Evolutionary conservation across 2,888 invertebrate species (phyloP).

Genomic region (Drosophila picticornis): DNA sequence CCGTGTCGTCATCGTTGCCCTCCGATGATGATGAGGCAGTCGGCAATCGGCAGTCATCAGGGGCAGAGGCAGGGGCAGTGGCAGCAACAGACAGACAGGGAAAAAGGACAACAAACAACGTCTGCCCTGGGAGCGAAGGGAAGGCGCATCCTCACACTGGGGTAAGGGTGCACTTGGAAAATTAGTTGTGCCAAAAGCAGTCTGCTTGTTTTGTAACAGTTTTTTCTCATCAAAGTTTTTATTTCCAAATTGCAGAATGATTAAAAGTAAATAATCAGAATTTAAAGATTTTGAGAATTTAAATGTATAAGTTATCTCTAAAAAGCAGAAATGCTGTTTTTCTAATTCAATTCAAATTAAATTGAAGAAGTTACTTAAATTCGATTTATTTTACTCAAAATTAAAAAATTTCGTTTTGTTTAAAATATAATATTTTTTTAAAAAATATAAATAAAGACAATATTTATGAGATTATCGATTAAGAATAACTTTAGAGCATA

Average conservation of each 20-base stretch:
- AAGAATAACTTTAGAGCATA: neutral
- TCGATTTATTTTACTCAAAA: neutral
- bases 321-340: neutral
- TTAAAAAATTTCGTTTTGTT: neutral
- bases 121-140: constrained; percentile 15
- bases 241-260: neutral
- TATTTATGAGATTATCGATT: neutral
- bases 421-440: neutral
- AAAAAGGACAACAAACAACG: constrained; percentile 78
- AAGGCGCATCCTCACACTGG: constrained; percentile 35
- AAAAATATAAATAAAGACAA: neutral
- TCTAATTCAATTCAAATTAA: neutral
- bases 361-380: neutral
- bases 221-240: neutral
- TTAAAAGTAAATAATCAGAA: neutral
- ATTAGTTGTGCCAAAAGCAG: neutral
- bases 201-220: neutral
- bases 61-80: constrained; percentile 13
- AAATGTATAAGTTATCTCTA: neutral
- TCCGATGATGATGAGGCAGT: constrained; percentile 58
- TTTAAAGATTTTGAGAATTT: neutral
- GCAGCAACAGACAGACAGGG: constrained; percentile 29
- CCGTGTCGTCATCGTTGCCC: constrained; percentile 11
- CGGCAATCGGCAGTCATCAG: constrained; percentile 3
- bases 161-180: constrained; percentile 7